A percentile compares a stretch with the other conserved stretches of the same genome.
These are phyloP conservation scores for Chrysogorgia sp. DNA, from an alignment of 92 coral and sea anemone species.

Conservation along the genomic window DNA sequence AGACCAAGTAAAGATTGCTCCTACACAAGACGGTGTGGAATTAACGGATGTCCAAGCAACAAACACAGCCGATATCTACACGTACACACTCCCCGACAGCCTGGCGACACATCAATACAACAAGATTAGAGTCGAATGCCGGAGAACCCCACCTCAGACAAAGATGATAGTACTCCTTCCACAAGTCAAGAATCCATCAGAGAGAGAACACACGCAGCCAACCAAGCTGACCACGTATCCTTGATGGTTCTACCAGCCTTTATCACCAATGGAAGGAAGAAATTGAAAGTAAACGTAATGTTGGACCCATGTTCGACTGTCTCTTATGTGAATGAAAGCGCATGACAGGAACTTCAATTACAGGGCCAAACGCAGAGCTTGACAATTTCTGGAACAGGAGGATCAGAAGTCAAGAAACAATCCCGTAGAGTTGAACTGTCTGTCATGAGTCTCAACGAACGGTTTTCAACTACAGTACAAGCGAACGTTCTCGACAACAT, in stretches of 20 bases:
- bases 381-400: conserved; percentile 61
- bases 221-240: conserved; percentile 30
- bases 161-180: too few species aligned
- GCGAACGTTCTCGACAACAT: conserved; percentile 62
- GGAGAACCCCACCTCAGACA: neutral
- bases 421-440: conserved; percentile 46
- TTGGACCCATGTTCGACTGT: conserved; percentile 65
- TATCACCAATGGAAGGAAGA: conserved; percentile 38
- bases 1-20: conserved; percentile 43
- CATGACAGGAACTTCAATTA: conserved; percentile 43
- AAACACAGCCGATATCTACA: conserved; percentile 57
- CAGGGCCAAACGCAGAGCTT: conserved; percentile 41
- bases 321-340: conserved; percentile 56
- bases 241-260: conserved; percentile 54
- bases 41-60: conserved; percentile 40
- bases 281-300: conserved; percentile 63
- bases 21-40: conserved; percentile 43
- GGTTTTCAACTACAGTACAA: conserved; percentile 33
- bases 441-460: conserved; percentile 34
- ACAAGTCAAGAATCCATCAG: too few species aligned
- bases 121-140: neutral
- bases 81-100: neutral
- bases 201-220: conserved; percentile 2
- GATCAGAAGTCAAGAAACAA: conserved; percentile 39
- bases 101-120: neutral